These are phyloP conservation scores for Acanthosepion esculentum DNA, from an alignment of 2,888 invertebrate genomes.

Conservation along the genomic window DNA sequence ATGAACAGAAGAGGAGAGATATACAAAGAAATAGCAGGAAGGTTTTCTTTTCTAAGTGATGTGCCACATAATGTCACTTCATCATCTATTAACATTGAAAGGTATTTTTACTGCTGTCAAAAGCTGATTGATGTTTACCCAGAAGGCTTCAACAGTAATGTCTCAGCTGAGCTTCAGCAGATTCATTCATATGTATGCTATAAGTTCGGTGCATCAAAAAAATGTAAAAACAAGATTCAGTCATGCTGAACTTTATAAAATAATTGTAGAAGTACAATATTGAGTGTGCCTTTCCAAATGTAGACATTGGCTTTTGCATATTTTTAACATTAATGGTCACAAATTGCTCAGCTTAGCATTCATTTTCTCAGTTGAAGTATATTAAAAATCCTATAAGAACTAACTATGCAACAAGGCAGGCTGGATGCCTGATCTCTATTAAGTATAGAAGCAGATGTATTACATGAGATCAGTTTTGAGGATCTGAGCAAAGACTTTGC, in stretches of 20 bases:
- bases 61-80: neutral
- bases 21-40: neutral
- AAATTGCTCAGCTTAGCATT: neutral
- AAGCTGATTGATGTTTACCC: neutral
- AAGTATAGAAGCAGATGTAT: neutral
- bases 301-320: neutral
- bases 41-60: neutral
- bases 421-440: neutral
- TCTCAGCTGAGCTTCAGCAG: too few relatives aligned
- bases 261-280: neutral
- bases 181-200: neutral
- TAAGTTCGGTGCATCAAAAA: neutral
- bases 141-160: neutral
- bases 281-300: neutral
- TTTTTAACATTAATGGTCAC: neutral
- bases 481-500: too few relatives aligned
- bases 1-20: neutral
- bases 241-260: slow-evolving; percentile 21
- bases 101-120: neutral
- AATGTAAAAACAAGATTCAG: neutral
- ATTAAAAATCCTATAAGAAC: neutral
- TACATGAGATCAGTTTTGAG: too few relatives aligned
- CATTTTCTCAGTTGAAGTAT: neutral
- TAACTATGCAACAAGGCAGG: neutral
- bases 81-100: neutral